Evolutionary conservation across 2,888 invertebrate genomes (phyloP).

Genomic region (Andrena bucephala): DNA sequence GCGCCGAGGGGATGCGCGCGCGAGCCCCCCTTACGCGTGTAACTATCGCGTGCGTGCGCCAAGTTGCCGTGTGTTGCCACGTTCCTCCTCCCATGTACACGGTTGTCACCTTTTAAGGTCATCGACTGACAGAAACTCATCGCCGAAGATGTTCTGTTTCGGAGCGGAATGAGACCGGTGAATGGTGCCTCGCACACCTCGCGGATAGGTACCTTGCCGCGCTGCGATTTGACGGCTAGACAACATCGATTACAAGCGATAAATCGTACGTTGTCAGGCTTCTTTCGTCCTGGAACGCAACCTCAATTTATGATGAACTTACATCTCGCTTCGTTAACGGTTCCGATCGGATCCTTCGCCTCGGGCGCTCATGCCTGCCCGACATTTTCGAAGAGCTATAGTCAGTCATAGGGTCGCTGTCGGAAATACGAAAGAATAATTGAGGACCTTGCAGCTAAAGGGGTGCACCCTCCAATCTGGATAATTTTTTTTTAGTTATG

Average conservation of each 20-base stretch:
- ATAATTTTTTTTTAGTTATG: no score
- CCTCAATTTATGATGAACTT: conserved; percentile 65
- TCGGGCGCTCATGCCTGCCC: conserved; percentile 30
- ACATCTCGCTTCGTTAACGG: conserved; percentile 60
- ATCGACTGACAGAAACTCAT: conserved; percentile 49
- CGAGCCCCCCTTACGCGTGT: background rate
- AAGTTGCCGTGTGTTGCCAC: background rate
- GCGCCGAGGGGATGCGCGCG: conserved; percentile 44
- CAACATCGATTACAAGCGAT: conserved; percentile 62
- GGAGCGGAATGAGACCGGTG: conserved; percentile 31
- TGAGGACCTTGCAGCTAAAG: no score
- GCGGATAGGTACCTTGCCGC: conserved; percentile 12
- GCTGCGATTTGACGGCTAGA: conserved; percentile 55
- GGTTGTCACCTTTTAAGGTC: conserved; percentile 47
- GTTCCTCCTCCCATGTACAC: conserved; percentile 1
- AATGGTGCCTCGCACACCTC: conserved; percentile 37
- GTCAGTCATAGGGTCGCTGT: no score
- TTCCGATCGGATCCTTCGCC: conserved; percentile 49
- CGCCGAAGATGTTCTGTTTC: conserved; percentile 50
- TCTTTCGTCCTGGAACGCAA: conserved; percentile 54
- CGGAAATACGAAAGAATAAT: no score
- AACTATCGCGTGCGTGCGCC: background rate
- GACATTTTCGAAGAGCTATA: conserved; percentile 24
- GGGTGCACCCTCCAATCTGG: no score
- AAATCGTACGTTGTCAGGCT: conserved; percentile 60